Percentiles rank a stretch among this genome's conserved stretches.
phyloP scores from a whole-genome alignment of 2,113 vertebrate species.

The Dromaius novaehollandiae region DNA sequence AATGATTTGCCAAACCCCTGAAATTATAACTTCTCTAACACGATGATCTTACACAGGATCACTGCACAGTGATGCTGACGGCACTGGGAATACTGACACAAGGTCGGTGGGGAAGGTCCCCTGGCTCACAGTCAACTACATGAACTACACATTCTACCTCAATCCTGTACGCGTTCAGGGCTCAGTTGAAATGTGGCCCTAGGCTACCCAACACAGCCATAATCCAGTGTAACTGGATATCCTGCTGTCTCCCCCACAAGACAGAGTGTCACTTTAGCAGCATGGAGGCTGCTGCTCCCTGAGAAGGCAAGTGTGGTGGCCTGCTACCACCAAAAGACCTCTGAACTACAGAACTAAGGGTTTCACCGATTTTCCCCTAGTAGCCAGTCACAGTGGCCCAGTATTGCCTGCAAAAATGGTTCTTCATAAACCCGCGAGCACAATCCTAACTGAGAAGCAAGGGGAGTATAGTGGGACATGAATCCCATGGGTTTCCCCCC shows the following conservation, averaged over 20 bases:
- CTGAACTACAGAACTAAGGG: not conserved
- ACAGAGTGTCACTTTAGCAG: not conserved
- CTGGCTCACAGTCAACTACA: not conserved
- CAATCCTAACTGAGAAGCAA: not conserved
- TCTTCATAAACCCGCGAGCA: not conserved
- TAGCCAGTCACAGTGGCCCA: not conserved
- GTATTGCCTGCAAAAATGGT: fast-evolving
- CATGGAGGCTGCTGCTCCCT: not conserved
- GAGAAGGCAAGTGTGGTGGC: not conserved
- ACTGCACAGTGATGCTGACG: not conserved
- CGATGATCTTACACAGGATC: too few species aligned
- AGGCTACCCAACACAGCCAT: fast-evolving
- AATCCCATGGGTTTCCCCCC: not conserved
- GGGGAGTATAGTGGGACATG: not conserved
- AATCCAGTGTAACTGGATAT: fast-evolving
- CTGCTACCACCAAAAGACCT: not conserved
- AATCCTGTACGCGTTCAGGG: not conserved
- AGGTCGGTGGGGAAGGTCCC: not conserved
- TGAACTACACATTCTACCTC: not conserved
- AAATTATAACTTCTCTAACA: not conserved
- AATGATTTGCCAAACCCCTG: not conserved
- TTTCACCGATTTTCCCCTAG: not conserved
- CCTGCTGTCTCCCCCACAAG: not conserved
- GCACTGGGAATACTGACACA: not conserved
- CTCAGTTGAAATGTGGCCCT: not conserved